Percentiles rank a stretch among this genome's conserved stretches.
These are phyloP conservation scores for Pelochelys cantorii DNA, from an alignment of 2,797 vertebrate genomes.

Conservation along the genomic window DNA sequence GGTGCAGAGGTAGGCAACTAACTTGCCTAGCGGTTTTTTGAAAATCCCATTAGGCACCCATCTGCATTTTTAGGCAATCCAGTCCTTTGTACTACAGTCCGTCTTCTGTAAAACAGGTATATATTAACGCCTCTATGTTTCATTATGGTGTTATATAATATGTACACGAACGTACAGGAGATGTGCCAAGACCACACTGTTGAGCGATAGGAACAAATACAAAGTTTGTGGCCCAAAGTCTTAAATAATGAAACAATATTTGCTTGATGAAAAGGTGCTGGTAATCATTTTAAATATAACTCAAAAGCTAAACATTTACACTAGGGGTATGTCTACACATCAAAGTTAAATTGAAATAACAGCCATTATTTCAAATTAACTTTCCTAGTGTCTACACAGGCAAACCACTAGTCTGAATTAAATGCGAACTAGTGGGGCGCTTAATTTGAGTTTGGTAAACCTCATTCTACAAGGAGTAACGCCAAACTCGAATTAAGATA, in stretches of 20 bases:
- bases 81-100: neutral
- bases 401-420: too few species aligned
- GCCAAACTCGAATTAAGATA: too few species aligned
- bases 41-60: neutral
- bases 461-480: too few species aligned
- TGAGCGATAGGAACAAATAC: neutral
- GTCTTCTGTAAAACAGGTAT: neutral
- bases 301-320: conserved; percentile 61
- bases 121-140: neutral
- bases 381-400: too few species aligned
- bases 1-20: neutral
- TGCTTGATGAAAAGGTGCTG: neutral
- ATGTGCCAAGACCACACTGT: too few species aligned
- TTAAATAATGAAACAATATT: neutral
- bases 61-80: neutral
- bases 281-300: neutral
- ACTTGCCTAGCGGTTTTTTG: neutral
- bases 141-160: neutral
- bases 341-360: too few species aligned
- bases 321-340: conserved; percentile 46
- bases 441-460: too few species aligned
- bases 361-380: too few species aligned
- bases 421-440: too few species aligned
- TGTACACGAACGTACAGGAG: neutral
- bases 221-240: neutral